Evolutionary conservation across 2,888 invertebrate species (phyloP), one percentile per base, ranked within the genome.

Genomic region (Ornithoptera priamus): DNA sequence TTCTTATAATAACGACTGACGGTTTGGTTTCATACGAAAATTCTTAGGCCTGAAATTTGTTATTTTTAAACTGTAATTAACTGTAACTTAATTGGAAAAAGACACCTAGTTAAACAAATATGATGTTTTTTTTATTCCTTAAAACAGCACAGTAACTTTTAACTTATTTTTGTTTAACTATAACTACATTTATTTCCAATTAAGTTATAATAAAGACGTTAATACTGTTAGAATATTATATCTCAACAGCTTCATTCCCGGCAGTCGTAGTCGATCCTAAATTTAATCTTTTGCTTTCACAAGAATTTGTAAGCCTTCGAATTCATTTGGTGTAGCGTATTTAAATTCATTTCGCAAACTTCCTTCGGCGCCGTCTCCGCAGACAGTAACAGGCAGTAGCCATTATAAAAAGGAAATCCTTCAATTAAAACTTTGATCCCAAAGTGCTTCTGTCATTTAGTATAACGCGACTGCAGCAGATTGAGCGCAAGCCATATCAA

Each of bases 391-490:
- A 80, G 79, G 81, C 81, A 82, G 80, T 83, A 84, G 46, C 2
- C 46, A 85, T 84, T 82, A 85, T 83, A 76, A 80, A 80, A 80
- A 81, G 81, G 82, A 84, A 85, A 87, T 86, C 86, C 85, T 81
- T 82, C 85, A 87, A 87, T 88, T 88, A 88, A 86, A 88, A 88
- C 82, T 88, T 87, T 83, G 83, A 85, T 84, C 83, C 83, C 78
- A 73, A 75, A 81, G 80, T 83, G 82, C 50, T 59, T 60, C 20
- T 62, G 58, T 68, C 67, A 62, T 62, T 62, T 20, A 20, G 63
- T 64, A 68, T 68, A 59, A 68, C n/a, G 12, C 18, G 53, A 64
- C 68, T 12, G 20, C 2, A 58, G 20, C 53, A 36, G 22, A 18
- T 17, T 30, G 50, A 59, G 50, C 53, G 50, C 66, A 46, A 5